These are phyloP conservation scores for Polypedilum pembai DNA, from an alignment of 1,140 invertebrate genomes.

Conservation along the genomic window DNA sequence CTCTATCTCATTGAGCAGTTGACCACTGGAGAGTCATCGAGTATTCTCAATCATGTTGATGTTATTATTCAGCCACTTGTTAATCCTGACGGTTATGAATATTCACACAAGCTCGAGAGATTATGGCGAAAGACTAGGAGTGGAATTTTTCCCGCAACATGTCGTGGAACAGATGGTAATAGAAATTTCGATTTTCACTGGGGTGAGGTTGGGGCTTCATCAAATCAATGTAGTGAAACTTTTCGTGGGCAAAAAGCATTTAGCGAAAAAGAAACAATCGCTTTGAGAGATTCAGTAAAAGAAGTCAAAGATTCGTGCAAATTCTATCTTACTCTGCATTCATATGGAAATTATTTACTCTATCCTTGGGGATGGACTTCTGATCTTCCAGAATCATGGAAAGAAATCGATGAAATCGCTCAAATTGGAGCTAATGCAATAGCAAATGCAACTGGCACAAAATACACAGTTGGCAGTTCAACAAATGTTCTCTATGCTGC, in stretches of 20 bases:
- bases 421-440: slow-evolving; percentile 45
- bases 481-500: slow-evolving; percentile 50
- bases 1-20: slow-evolving; percentile 57
- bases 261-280: slow-evolving; percentile 59
- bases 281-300: slow-evolving; percentile 45
- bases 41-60: slow-evolving; percentile 46
- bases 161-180: slow-evolving; percentile 56
- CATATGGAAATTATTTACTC: slow-evolving; percentile 57
- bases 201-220: slow-evolving; percentile 57
- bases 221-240: slow-evolving; percentile 54
- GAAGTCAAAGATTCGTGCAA: slow-evolving; percentile 48
- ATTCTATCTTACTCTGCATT: slow-evolving; percentile 63
- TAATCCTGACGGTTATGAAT: slow-evolving; percentile 49
- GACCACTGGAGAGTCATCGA: slow-evolving; percentile 46
- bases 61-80: slow-evolving; percentile 52
- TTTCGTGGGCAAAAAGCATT: slow-evolving; percentile 58
- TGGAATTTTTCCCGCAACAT: slow-evolving; percentile 43
- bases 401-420: slow-evolving; percentile 44
- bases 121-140: slow-evolving; percentile 49
- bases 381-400: slow-evolving; percentile 39
- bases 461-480: slow-evolving; percentile 54
- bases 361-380: slow-evolving; percentile 68
- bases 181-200: slow-evolving; percentile 61
- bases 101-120: slow-evolving; percentile 41
- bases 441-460: slow-evolving; percentile 43